Evolutionary conservation across 2,888 invertebrate species (phyloP).

Genomic region (Scrobipalpa costella): DNA sequence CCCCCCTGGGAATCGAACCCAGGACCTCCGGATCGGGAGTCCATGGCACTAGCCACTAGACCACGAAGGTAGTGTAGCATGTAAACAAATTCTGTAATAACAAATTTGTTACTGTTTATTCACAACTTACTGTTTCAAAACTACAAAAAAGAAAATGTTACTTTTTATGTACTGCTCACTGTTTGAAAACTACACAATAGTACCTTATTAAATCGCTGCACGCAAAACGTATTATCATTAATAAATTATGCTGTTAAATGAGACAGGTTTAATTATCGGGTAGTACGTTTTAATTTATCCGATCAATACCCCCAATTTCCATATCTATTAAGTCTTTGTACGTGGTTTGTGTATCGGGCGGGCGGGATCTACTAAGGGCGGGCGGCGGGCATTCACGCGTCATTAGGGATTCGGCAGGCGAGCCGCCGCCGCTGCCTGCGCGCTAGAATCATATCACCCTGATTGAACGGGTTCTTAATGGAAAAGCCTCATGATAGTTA

Average conservation of each 20-base stretch:
- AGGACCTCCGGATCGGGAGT: too few relatives aligned
- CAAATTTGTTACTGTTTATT: too few relatives aligned
- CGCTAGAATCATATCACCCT: too few relatives aligned
- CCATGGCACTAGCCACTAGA: too few relatives aligned
- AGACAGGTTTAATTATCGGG: not conserved
- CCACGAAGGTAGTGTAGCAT: too few relatives aligned
- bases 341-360: conserved; percentile 42
- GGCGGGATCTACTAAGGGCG: conserved; percentile 11
- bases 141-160: not conserved
- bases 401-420: conserved; percentile 56
- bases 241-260: too few relatives aligned
- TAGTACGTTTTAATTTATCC: conserved; percentile 3
- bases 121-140: not conserved
- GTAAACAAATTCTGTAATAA: too few relatives aligned
- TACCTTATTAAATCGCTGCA: too few relatives aligned
- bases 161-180: not conserved
- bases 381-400: conserved; percentile 49
- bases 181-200: not conserved
- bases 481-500: too few relatives aligned
- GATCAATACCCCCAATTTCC: not conserved
- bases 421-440: conserved; percentile 38
- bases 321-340: conserved; percentile 2
- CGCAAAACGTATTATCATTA: too few relatives aligned
- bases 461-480: too few relatives aligned
- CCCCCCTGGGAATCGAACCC: too few relatives aligned